These are phyloP conservation scores for Pachliopta kotzebuea DNA, from an alignment of 2,888 invertebrate species.

Conservation along the genomic window DNA sequence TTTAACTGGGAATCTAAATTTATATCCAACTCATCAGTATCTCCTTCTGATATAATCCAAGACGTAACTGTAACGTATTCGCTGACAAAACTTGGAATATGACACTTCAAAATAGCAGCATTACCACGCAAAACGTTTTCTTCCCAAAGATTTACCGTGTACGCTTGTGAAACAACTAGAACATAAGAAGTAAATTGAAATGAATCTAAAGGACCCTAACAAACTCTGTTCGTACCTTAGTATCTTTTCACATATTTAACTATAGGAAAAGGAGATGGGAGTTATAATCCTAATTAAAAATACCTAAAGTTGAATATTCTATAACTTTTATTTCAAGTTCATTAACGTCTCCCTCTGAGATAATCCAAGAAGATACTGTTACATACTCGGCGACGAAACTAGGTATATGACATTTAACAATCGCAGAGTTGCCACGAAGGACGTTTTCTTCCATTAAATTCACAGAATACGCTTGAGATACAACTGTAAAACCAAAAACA, in stretches of 20 bases:
- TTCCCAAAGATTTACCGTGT: slow-evolving; percentile 94
- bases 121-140: slow-evolving; percentile 95
- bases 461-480: slow-evolving; percentile 92
- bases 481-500: slow-evolving; percentile 83
- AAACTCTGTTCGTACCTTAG: neutral
- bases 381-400: slow-evolving; percentile 96
- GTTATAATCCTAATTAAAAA: slow-evolving; percentile 21
- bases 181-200: slow-evolving; percentile 27
- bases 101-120: slow-evolving; percentile 94
- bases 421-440: slow-evolving; percentile 92
- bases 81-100: slow-evolving; percentile 95
- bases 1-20: slow-evolving; percentile 65
- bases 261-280: slow-evolving; percentile 31
- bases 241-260: neutral
- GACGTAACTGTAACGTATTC: slow-evolving; percentile 93
- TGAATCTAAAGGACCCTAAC: neutral
- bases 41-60: slow-evolving; percentile 90
- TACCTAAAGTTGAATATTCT: slow-evolving; percentile 63
- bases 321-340: slow-evolving; percentile 63
- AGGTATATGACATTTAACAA: slow-evolving; percentile 95
- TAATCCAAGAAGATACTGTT: slow-evolving; percentile 91
- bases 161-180: slow-evolving; percentile 93
- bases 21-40: slow-evolving; percentile 67
- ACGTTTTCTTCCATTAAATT: slow-evolving; percentile 97
- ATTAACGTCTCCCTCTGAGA: slow-evolving; percentile 85